Percentiles rank a stretch among this genome's conserved stretches.
Conservation (phyloP, 2,113 vertebrate genomes). For the Limanda limanda region DNA sequence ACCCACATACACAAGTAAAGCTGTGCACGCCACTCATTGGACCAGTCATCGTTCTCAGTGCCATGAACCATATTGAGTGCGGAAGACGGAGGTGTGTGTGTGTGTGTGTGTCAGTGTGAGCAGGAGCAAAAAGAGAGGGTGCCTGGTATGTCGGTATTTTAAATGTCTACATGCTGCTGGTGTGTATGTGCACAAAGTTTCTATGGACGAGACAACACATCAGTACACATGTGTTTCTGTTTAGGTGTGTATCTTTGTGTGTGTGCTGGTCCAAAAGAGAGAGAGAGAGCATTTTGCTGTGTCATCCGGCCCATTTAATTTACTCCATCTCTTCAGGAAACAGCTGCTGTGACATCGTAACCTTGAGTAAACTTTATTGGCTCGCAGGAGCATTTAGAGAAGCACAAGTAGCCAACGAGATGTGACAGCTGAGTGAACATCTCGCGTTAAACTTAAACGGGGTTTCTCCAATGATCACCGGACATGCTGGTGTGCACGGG, state of each 20-base stretch:
- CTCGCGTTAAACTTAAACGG: constrained; percentile 26
- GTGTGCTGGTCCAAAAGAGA: neutral
- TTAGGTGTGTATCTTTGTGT: neutral
- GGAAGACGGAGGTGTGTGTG: constrained; percentile 1
- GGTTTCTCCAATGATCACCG: neutral
- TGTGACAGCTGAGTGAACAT: constrained; percentile 46
- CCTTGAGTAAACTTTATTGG: constrained; percentile 69
- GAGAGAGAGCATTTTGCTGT: constrained; percentile 45
- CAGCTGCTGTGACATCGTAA: constrained; percentile 63
- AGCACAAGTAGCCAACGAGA: constrained; percentile 37
- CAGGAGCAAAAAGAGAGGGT: neutral
- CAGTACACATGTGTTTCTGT: neutral
- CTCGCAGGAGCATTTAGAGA: constrained; percentile 39
- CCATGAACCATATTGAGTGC: constrained; percentile 48
- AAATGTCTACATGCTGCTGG: constrained; percentile 3
- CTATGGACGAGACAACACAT: constrained; percentile 1
- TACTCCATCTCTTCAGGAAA: constrained; percentile 62
- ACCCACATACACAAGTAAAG: constrained; percentile 49
- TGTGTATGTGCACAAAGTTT: constrained; percentile 14
- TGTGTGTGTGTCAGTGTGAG: neutral
- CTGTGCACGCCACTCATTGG: constrained; percentile 60
- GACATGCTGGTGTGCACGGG: neutral
- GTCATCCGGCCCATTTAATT: constrained; percentile 66
- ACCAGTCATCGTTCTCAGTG: constrained; percentile 63
- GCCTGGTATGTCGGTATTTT: constrained; percentile 28